phyloP scores from a whole-genome alignment of 1,140 invertebrate genomes.

The Saxidomus purpurata region DNA sequence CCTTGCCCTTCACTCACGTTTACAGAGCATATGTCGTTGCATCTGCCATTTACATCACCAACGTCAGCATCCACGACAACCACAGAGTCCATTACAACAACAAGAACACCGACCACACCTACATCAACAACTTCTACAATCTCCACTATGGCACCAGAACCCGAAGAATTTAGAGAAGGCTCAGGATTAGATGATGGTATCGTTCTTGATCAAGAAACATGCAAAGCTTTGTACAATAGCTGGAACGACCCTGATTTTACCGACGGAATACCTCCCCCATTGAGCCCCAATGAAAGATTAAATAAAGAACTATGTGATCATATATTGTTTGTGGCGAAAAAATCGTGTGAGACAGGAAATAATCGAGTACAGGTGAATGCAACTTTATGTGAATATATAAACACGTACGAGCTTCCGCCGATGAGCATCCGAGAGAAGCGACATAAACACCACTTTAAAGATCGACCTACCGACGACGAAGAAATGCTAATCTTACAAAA shows the following conservation, averaged over 20 bases:
- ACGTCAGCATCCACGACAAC: neutral
- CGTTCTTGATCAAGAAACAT: neutral
- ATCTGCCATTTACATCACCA: neutral
- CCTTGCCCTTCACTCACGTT: conserved; percentile 35
- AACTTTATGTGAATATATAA: neutral
- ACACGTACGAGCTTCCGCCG: neutral
- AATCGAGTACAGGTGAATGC: neutral
- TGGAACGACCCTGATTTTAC: conserved; percentile 29
- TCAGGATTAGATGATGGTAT: neutral
- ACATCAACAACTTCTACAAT: neutral
- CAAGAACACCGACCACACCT: neutral
- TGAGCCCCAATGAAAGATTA: neutral
- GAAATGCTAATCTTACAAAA: neutral
- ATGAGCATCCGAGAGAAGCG: neutral
- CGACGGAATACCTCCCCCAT: conserved; percentile 26
- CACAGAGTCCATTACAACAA: neutral
- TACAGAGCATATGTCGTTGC: conserved; percentile 2
- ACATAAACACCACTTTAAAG: conserved; percentile 33
- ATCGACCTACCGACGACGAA: neutral
- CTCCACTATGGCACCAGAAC: neutral
- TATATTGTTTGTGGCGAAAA: neutral
- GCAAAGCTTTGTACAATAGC: conserved; percentile 20
- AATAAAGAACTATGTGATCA: conserved; percentile 21
- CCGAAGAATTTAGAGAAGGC: neutral
- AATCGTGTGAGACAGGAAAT: neutral